Evolutionary conservation across 2,113 vertebrate species (phyloP), one percentile per base, ranked within the genome.

Genomic region (Mus spicilegus): DNA sequence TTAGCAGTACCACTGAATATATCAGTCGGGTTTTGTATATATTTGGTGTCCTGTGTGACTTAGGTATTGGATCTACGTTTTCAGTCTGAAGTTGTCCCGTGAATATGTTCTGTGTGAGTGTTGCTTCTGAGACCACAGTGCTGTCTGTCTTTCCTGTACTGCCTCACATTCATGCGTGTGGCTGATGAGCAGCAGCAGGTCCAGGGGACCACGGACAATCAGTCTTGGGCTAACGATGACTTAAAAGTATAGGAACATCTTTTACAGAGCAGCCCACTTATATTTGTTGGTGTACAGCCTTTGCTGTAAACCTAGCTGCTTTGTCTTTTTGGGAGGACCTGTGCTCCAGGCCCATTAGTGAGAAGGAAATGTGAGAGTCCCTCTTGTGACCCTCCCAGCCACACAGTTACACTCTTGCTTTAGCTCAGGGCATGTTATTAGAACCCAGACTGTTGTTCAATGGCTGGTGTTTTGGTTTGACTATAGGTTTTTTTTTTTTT

Each of bases 281-380:
- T 7, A 2, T 16, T 3, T 5, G 17, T 26, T 36, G 0, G 51
- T 67, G 13, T 22, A 10, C 73, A 8, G 19, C 72, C 87, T 80
- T 93, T 20, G 0, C 2, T 2, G 2, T 58, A 26, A 61, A 51
- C 58, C 1, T 2, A 13, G 54, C 72, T n/a, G 33, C 67, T 30
- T 76, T 14, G 49, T 54, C 49, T 56, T 46, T 65, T 61, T 56
- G 63, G 26, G 54, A 51, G 63, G 28, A 3, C 4, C 7, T 24
- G 33, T 16, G 33, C 30, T 87, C 20, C 5, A 4, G 0, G 33
- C n/a, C 22, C 11, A 42, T 11, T 6, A 1, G 58, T 7, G 17
- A 63, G 1, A 30, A 65, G n/a, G 10, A 19, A 14, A 1, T 0
- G 0, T 9, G 19, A 36, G 7, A 14, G 14, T 26, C 49, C 20